phyloP scores from a whole-genome alignment of 1,140 invertebrate genomes.

The Drosophila busckii region DNA sequence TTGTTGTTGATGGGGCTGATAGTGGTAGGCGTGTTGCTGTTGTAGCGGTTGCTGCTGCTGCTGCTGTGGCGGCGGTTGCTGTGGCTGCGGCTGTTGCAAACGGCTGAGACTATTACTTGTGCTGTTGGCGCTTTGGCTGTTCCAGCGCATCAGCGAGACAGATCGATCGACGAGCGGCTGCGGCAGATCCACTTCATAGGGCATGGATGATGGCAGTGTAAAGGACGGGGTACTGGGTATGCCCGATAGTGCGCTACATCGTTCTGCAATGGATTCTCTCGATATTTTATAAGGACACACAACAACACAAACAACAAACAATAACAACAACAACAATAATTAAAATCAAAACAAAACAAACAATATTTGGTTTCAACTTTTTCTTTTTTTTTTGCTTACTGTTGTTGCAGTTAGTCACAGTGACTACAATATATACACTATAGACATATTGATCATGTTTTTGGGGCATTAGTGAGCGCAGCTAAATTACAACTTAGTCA shows the following conservation, averaged over 20 bases:
- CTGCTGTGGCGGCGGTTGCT: slow-evolving; percentile 19
- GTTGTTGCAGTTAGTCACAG: slow-evolving; percentile 38
- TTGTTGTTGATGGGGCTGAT: slow-evolving; percentile 35
- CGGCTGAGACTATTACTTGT: slow-evolving; percentile 53
- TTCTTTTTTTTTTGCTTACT: slow-evolving; percentile 32
- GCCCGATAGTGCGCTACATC: slow-evolving; percentile 81
- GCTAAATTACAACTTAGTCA: slow-evolving; percentile 27
- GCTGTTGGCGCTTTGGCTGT: slow-evolving; percentile 47
- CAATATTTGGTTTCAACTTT: slow-evolving; percentile 7
- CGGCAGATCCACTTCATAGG: slow-evolving; percentile 80
- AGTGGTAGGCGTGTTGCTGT: slow-evolving; percentile 24
- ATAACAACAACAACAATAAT: slow-evolving; percentile 35
- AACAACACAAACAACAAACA: slow-evolving; percentile 38
- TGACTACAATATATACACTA: slow-evolving; percentile 5
- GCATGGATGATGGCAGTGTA: slow-evolving; percentile 58
- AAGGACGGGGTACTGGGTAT: slow-evolving; percentile 77
- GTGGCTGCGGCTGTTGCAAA: slow-evolving; percentile 45
- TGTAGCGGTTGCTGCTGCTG: slow-evolving; percentile 32
- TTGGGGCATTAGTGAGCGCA: slow-evolving; percentile 45
- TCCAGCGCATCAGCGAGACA: slow-evolving; percentile 80
- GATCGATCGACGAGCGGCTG: slow-evolving; percentile 81
- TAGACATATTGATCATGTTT: slow-evolving; percentile 61
- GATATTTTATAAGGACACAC: slow-evolving; percentile 71
- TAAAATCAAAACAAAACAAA: no score
- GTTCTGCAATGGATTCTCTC: slow-evolving; percentile 78